Evolutionary conservation across 2,888 invertebrate genomes (phyloP).

Genomic region (Papilio protenor): DNA sequence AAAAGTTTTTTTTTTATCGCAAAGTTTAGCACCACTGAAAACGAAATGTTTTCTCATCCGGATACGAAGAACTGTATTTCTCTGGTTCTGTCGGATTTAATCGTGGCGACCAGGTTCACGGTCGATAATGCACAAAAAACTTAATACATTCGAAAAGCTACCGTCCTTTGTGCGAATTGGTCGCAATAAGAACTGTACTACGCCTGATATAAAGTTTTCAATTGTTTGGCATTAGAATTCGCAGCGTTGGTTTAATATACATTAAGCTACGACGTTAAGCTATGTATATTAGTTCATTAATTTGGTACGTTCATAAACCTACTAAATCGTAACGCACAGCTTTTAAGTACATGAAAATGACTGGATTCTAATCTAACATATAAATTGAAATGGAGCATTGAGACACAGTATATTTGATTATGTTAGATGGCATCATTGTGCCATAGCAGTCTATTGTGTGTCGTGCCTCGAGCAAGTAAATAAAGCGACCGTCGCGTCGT

Average conservation of each 20-base stretch:
- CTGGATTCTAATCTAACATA: neutral
- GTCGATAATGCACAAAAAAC: slow-evolving; percentile 47
- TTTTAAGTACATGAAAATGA: neutral
- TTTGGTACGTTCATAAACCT: neutral
- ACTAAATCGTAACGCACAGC: too few species aligned
- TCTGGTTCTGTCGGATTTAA: slow-evolving; percentile 37
- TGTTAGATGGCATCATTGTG: slow-evolving; percentile 2
- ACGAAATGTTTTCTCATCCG: slow-evolving; percentile 28
- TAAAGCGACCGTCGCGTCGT: neutral
- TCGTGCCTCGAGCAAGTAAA: slow-evolving; percentile 9
- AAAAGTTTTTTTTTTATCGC: neutral
- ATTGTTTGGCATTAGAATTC: slow-evolving; percentile 1
- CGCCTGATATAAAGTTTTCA: slow-evolving; percentile 2
- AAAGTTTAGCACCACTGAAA: slow-evolving; percentile 39
- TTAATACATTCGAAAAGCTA: slow-evolving; percentile 28
- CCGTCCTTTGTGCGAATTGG: neutral
- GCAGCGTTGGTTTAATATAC: neutral
- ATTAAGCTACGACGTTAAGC: neutral
- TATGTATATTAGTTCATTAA: neutral
- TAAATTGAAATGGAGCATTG: neutral
- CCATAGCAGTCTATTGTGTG: neutral
- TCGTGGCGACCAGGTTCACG: slow-evolving; percentile 44
- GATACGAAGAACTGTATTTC: slow-evolving; percentile 36
- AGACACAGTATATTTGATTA: neutral
- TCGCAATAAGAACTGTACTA: neutral